Conservation (phyloP, 2,888 invertebrate genomes). For the Erannis defoliaria region DNA sequence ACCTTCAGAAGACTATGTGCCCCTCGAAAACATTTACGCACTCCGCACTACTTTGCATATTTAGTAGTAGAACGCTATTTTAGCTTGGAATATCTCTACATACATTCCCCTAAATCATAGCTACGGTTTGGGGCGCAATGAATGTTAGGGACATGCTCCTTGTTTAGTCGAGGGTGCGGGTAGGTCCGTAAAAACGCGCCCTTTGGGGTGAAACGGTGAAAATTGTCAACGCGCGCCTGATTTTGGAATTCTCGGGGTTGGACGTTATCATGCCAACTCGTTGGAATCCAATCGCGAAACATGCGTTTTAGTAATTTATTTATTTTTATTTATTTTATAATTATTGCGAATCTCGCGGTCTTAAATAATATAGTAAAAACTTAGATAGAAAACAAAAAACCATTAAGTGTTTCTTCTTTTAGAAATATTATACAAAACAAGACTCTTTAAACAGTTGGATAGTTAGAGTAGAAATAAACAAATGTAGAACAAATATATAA, state of each 20-base stretch:
- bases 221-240: constrained; percentile 71
- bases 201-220: constrained; percentile 76
- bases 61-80: background rate
- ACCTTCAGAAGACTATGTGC: no score
- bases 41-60: background rate
- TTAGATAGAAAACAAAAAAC: no score
- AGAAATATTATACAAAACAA: no score
- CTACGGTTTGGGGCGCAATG: constrained; percentile 23
- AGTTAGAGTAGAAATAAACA: no score
- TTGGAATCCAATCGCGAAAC: no score
- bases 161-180: constrained; percentile 58
- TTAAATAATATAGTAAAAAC: no score
- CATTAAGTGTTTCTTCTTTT: no score
- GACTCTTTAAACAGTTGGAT: no score
- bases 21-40: background rate
- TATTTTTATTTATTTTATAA: background rate
- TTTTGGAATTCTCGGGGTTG: constrained; percentile 44
- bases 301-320: background rate
- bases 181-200: constrained; percentile 66
- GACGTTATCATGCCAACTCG: background rate
- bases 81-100: background rate
- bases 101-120: constrained; percentile 11
- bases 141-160: constrained; percentile 47
- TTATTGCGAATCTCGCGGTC: no score
- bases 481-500: no score